Base-by-base conservation (phyloP, 2,888 invertebrate genomes). In the Venustoraphidia nigricollis region DNA sequence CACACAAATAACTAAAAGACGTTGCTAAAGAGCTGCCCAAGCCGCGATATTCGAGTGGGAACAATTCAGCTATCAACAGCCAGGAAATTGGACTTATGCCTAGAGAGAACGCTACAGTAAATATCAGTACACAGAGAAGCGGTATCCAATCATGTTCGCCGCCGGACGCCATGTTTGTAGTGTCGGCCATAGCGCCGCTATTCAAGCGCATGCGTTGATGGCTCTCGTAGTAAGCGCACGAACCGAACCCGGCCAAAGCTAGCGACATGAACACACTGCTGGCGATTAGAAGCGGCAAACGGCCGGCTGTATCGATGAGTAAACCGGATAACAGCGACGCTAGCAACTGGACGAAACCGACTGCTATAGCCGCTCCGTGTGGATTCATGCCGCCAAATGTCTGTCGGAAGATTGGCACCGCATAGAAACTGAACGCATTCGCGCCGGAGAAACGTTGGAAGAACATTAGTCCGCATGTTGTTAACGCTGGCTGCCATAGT, bases 41-140 rank as follows among this genome's bases (percentile, higher is more conserved):
- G n/a, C 90, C 89, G 60, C 87, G 72, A 64, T 79, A 87, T 63
- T 88, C 85, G 51, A 86, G 64, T 44, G 92, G 83, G 67, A 92
- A 88, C 48, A 90, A 67, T 64, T 88, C 88, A 49, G 85, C 86
- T 58, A 87, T 83, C 59, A 89, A 70, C 53, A 90, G 67, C 83
- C 88, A 88, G 35, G 89, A 88, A 60, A 90, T 88, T 34, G 90
- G 89, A 62, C 86, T 88, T 68, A 89, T 87, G 46, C 89, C 89
- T 56, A 89, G 67, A n/a, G 87, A 85, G 62, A 88, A 88, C 41
- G 88, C 88, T 51, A 87, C 81, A 2, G 88, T 87, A 64, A 88
- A 89, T 35, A 88, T 81, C 53, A 89, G 70, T 2, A 87, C 84
- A 66, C 88, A 88, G 10, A 87, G 71, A 52, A 90, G 63, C 9